phyloP scores from a whole-genome alignment of 2,888 invertebrate species.

The Ephialtes manifestator region DNA sequence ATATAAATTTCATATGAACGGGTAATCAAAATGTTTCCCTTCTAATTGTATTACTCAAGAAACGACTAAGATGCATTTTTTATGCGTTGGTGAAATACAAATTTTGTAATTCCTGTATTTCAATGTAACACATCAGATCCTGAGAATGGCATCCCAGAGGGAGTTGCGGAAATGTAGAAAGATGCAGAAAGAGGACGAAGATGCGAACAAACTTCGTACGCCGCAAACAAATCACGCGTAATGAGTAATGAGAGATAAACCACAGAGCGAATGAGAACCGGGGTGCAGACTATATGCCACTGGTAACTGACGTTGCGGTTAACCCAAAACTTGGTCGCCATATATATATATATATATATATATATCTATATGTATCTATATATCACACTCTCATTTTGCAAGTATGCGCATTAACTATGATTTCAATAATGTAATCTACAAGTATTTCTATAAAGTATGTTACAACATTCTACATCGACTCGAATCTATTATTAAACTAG shows the following conservation, averaged over 20 bases:
- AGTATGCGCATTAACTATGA: too few species aligned
- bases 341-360: background rate
- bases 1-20: background rate
- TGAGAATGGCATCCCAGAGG: constrained; percentile 3
- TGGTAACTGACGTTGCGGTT: constrained; percentile 34
- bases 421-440: too few species aligned
- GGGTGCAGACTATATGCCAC: constrained; percentile 14
- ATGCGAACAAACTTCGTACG: constrained; percentile 51
- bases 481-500: too few species aligned
- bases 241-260: constrained; percentile 77
- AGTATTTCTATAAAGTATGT: too few species aligned
- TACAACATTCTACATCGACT: too few species aligned
- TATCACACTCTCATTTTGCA: too few species aligned
- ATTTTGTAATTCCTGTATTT: background rate
- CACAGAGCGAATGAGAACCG: constrained; percentile 66
- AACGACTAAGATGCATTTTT: background rate
- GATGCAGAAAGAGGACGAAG: background rate
- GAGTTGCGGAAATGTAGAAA: background rate
- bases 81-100: background rate
- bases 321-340: constrained; percentile 39
- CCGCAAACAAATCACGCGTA: constrained; percentile 79
- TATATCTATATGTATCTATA: background rate
- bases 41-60: background rate
- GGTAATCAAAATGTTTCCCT: background rate
- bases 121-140: background rate